Base-by-base conservation (phyloP, 2,888 invertebrate species). In the Blomia tropicalis region DNA sequence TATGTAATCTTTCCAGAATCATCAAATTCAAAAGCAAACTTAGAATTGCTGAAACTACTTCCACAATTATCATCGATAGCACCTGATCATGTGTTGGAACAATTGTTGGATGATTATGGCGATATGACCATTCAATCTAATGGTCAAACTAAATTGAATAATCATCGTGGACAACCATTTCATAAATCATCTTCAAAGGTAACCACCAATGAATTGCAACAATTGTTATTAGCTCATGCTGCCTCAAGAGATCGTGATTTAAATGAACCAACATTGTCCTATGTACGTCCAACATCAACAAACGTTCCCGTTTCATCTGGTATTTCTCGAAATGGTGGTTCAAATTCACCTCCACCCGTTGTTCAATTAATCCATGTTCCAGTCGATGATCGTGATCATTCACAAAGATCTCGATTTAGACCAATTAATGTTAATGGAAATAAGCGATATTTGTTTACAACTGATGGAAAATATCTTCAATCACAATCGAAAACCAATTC, bases 1-100 rank as follows among this genome's bases (percentile, higher is more conserved):
- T 41, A 17, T n/a, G 41, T 14, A n/a, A 47, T 22, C 14, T 62
- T 65, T 19, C 47, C 61, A 47, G 65, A 67, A 17, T 59, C 65
- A 43, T 59, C 66, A 22, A 63, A 65, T 14, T 64, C 63, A 27
- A 65, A 66, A 27, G 51, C 65, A 3, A 41, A 47, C 1, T 62
- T 66, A 1, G 59, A 66, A 2, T 62, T 64, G n/a, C 14, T 67
- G 17, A 66, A 67, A 27, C 61, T 66, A 14, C 60, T 58, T 25
- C 67, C 68, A 1, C 66, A 66, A 41, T 43, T 68, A 1, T 56
- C 61, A 25, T 56, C 56, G 19, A 56, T 56, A 14, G 58, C 64
- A 25, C 63, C 64, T 27, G 62, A 63, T 3, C 58, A 59, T 54
- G 54, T 64, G 4, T 25, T 62, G 29, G 59, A 62, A 54, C 59